phyloP scores from a whole-genome alignment of 2,113 vertebrate genomes.

The Neogobius melanostomus region DNA sequence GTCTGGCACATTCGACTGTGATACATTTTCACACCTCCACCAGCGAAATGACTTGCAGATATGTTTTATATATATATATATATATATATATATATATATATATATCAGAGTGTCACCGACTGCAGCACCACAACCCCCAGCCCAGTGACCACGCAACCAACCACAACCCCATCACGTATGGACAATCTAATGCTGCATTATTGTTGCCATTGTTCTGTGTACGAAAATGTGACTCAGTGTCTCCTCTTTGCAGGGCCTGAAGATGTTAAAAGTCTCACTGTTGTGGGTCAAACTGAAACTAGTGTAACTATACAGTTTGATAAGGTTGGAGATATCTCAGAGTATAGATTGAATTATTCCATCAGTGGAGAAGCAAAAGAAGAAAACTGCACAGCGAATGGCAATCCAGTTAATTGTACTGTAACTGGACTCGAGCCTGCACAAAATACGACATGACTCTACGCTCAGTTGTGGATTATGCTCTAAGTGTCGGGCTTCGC shows the following conservation, averaged over 20 bases:
- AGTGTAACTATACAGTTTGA: constrained; percentile 14
- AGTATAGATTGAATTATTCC: neutral
- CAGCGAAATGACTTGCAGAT: neutral
- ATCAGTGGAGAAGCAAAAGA: neutral
- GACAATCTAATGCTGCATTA: neutral
- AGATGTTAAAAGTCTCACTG: neutral
- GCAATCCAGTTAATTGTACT: neutral
- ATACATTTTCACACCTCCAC: neutral
- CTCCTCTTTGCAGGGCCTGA: neutral
- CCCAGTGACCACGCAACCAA: no score
- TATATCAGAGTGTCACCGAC: neutral
- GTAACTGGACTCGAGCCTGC: constrained; percentile 1
- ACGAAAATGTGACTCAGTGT: neutral
- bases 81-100: no score
- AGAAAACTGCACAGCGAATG: no score
- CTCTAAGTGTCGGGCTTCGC: neutral
- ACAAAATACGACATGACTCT: constrained; percentile 15
- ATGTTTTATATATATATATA: no score
- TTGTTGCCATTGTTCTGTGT: neutral
- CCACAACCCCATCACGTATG: constrained; percentile 10
- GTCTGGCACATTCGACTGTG: no score
- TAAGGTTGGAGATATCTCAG: rapidly evolving
- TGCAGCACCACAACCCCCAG: neutral
- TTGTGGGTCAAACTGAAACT: neutral
- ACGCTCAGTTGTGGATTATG: neutral